Conservation (phyloP, 2,113 vertebrate genomes). For the Apaloderma vittatum region DNA sequence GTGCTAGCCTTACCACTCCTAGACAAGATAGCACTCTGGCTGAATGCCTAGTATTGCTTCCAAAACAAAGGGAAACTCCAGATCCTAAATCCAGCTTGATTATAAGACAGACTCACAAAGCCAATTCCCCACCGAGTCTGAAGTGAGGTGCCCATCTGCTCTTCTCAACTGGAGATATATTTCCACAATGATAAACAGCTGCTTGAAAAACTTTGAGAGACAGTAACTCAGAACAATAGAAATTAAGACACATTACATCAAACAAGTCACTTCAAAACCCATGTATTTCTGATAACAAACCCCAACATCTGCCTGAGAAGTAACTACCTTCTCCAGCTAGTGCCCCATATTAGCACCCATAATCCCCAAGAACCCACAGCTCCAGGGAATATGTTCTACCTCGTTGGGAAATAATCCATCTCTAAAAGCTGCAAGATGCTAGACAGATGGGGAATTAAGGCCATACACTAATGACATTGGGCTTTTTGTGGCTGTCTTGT, state of each 20-base stretch:
- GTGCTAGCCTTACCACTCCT: neutral
- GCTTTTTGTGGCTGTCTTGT: neutral
- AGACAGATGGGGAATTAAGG: constrained; percentile 1
- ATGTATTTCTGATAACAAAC: neutral
- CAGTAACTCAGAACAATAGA: neutral
- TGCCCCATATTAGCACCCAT: neutral
- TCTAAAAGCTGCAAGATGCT: neutral
- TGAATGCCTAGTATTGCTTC: neutral
- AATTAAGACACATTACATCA: neutral
- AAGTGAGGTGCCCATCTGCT: constrained; percentile 45
- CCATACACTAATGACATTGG: neutral
- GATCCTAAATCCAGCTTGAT: neutral
- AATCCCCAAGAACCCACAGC: neutral
- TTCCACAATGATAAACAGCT: constrained; percentile 11
- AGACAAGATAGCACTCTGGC: neutral
- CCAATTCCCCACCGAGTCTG: neutral
- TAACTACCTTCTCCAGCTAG: neutral
- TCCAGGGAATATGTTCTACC: neutral
- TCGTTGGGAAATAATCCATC: neutral
- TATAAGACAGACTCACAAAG: neutral
- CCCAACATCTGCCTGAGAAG: neutral
- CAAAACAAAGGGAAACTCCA: neutral
- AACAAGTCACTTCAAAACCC: neutral
- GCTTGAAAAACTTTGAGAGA: neutral
- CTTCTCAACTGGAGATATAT: neutral